Evolutionary conservation across 1,140 invertebrate species (phyloP).

Genomic region (Pseudomyrmex cubaensis): DNA sequence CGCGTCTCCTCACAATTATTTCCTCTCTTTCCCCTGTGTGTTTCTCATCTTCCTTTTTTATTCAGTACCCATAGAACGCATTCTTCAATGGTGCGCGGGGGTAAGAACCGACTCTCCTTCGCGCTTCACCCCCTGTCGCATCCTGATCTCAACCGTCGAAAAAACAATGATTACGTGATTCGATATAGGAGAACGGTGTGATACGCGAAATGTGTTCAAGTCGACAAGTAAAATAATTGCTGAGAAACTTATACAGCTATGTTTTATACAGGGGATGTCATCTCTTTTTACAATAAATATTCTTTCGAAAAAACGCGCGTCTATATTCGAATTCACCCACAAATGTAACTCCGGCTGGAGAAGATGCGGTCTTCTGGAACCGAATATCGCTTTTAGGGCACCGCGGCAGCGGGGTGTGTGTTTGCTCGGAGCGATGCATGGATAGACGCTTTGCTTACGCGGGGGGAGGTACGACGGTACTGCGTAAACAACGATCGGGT

Average conservation of each 20-base stretch:
- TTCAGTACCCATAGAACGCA: constrained; percentile 68
- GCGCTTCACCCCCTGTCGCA: neutral
- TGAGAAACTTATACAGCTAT: neutral
- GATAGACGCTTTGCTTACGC: constrained; percentile 78
- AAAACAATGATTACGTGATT: neutral
- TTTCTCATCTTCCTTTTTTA: constrained; percentile 67
- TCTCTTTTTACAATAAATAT: constrained; percentile 3
- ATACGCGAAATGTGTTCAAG: neutral
- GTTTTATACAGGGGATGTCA: neutral
- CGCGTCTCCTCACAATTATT: constrained; percentile 67
- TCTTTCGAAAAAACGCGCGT: neutral
- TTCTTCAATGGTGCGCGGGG: constrained; percentile 61
- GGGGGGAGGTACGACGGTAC: constrained; percentile 76
- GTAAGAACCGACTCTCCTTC: constrained; percentile 43
- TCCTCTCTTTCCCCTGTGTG: constrained; percentile 35
- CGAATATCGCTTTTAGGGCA: constrained; percentile 66
- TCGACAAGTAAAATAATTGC: too few species aligned
- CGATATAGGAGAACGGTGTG: neutral
- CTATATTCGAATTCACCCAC: neutral
- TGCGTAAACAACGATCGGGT: constrained; percentile 82
- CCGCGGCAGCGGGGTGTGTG: constrained; percentile 66
- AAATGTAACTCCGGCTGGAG: neutral
- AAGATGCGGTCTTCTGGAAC: constrained; percentile 22
- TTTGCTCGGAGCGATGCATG: constrained; percentile 75
- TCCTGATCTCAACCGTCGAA: neutral